Percentiles rank a stretch among this genome's conserved stretches.
Conservation (phyloP, 2,888 invertebrate genomes). For the Sclerodermus sp. region DNA sequence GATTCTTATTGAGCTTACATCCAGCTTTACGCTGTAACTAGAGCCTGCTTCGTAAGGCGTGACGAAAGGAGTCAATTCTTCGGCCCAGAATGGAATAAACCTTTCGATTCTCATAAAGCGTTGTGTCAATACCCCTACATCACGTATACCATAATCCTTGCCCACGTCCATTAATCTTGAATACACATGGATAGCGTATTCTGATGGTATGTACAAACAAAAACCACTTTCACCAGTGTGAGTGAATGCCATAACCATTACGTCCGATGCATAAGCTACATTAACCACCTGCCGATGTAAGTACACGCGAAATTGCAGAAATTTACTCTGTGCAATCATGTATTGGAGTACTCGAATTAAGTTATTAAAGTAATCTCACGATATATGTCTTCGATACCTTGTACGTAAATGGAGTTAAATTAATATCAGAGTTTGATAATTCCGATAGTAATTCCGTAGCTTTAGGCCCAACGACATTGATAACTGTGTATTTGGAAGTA, state of each 20-base stretch:
- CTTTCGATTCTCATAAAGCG: conserved; percentile 70
- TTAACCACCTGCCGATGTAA: conserved; percentile 66
- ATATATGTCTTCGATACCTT: no score
- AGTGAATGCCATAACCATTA: conserved; percentile 72
- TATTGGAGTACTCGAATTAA: no score
- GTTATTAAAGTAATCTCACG: no score
- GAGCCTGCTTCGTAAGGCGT: conserved; percentile 69
- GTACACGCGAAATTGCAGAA: no score
- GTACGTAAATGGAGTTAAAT: conserved; percentile 67
- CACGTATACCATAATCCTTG: conserved; percentile 68
- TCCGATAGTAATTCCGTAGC: conserved; percentile 66
- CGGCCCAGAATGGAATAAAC: conserved; percentile 74
- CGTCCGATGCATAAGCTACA: conserved; percentile 70
- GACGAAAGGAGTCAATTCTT: conserved; percentile 66
- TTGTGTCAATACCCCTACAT: conserved; percentile 70
- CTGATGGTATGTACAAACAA: conserved; percentile 71
- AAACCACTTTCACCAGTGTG: conserved; percentile 74
- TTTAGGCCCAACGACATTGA: conserved; percentile 73
- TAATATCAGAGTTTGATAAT: conserved; percentile 66
- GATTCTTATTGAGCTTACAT: conserved; percentile 53
- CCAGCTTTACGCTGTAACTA: conserved; percentile 64
- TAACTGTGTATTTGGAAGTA: conserved; percentile 73
- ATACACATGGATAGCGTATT: conserved; percentile 75
- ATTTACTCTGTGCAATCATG: no score
- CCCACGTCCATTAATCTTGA: conserved; percentile 69